These are phyloP conservation scores for Scaptodrosophila latifasciaeformis DNA, from an alignment of 2,888 invertebrate genomes.

Conservation along the genomic window DNA sequence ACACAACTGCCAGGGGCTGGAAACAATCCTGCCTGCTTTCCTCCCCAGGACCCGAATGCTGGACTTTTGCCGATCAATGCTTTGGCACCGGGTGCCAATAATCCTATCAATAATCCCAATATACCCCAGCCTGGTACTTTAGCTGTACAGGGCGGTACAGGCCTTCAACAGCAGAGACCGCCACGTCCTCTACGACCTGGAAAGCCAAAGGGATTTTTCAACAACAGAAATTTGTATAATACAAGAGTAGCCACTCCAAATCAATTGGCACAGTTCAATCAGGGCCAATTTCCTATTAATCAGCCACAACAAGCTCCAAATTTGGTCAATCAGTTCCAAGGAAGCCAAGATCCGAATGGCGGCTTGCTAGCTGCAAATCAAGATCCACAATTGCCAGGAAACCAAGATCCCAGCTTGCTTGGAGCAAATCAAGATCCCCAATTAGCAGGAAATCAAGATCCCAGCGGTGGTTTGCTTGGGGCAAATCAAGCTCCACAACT, in stretches of 20 bases:
- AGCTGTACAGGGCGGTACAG: slow-evolving; percentile 28
- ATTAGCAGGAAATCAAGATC: neutral
- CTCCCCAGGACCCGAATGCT: neutral
- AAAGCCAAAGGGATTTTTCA: neutral
- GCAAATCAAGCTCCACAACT: neutral
- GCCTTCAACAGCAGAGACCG: slow-evolving; percentile 15
- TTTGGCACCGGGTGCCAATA: neutral
- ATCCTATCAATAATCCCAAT: neutral
- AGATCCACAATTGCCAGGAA: neutral
- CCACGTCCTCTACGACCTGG: slow-evolving; percentile 3
- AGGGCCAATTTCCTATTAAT: slow-evolving; percentile 39
- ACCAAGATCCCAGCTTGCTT: neutral
- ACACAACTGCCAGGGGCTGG: too few relatives aligned
- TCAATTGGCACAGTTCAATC: slow-evolving; percentile 27
- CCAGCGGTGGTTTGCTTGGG: too few relatives aligned
- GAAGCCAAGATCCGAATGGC: neutral
- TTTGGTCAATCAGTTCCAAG: slow-evolving; percentile 6
- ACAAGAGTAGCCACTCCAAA: slow-evolving; percentile 24
- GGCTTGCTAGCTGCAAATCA: too few relatives aligned
- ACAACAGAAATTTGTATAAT: slow-evolving; percentile 23
- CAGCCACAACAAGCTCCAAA: slow-evolving; percentile 24
- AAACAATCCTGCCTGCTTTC: too few relatives aligned
- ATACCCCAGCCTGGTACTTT: slow-evolving; percentile 25
- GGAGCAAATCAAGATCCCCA: too few relatives aligned
- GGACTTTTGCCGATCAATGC: slow-evolving; percentile 12